phyloP scores from a whole-genome alignment of 2,888 invertebrate genomes.

The Lobophora halterata region DNA sequence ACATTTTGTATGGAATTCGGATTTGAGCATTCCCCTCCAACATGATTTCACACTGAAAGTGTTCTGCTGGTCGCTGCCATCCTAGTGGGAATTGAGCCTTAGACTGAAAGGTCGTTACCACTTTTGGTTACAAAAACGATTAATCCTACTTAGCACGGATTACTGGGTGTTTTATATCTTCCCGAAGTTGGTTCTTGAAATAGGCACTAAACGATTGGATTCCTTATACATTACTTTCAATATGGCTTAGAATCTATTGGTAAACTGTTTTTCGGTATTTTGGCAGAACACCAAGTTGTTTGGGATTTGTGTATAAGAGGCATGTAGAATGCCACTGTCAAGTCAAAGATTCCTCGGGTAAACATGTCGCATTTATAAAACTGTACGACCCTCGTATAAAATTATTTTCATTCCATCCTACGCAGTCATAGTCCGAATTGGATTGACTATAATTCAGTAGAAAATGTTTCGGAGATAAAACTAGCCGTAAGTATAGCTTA shows the following conservation, averaged over 20 bases:
- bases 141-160: background rate
- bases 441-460: slow-evolving; percentile 25
- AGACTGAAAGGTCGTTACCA: no score
- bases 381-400: slow-evolving; percentile 30
- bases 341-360: slow-evolving; percentile 26
- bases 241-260: slow-evolving; percentile 12
- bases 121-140: no score
- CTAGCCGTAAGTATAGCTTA: no score
- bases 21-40: no score
- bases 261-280: slow-evolving; percentile 11
- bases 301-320: slow-evolving; percentile 13
- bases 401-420: slow-evolving; percentile 29
- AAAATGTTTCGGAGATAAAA: slow-evolving; percentile 17
- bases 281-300: slow-evolving; percentile 25
- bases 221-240: background rate
- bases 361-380: slow-evolving; percentile 29
- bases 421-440: slow-evolving; percentile 25
- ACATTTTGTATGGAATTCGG: no score
- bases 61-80: no score
- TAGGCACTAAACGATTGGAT: background rate
- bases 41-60: no score
- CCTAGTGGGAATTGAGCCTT: no score
- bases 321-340: slow-evolving; percentile 18
- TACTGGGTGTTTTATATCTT: background rate
- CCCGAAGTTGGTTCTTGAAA: background rate